Evolutionary conservation across 2,888 invertebrate species (phyloP), one percentile per base, ranked within the genome.

Genomic region (Pocota personata): DNA sequence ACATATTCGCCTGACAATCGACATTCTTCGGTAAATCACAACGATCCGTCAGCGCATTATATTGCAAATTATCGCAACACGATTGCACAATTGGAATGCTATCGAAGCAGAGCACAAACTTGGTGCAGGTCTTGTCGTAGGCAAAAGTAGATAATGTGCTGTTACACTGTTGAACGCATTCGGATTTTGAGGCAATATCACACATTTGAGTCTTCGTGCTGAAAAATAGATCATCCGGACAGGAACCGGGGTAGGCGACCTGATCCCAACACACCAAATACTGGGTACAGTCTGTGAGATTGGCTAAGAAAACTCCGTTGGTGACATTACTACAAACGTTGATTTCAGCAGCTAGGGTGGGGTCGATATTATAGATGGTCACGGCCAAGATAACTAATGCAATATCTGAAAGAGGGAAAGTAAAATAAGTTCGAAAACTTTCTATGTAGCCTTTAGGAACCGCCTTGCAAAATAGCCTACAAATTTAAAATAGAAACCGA

Each of bases 1-100:
- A 91, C 40, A 91, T 66, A 76, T 92, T 90, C 16, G 90, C 89
- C 35, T 88, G 89, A 75, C 91, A 92, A 82, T 92, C 91, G 6
- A 92, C 92, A 79, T 88, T 89, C 58, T 90, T 88, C 0, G 91
- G 89, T 60, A 75, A 90, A 83, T 92, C 92, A 64, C 91, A 92
- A 40, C 91, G 91, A 89, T 90, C 90, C 2, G 90, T 91, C 12
- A 84, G 73, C 4, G 88, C 60, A 82, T 92, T 92, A 69, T 90
- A 92, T 37, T 92, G 92, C 7, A 92, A 87, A 2, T 90, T 90
- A 71, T 90, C 89, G 32, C 78, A 32, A 58, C 91, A 92, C 50
- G 89, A 69, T 2, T 89, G 89, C 7, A 91, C 0, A 1, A 92
- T 88, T 0, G 91, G 89, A 0, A 35, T 73, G 0, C 89, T 88